Evolutionary conservation across 2,888 invertebrate species (phyloP).

Genomic region (Tipula helvola): DNA sequence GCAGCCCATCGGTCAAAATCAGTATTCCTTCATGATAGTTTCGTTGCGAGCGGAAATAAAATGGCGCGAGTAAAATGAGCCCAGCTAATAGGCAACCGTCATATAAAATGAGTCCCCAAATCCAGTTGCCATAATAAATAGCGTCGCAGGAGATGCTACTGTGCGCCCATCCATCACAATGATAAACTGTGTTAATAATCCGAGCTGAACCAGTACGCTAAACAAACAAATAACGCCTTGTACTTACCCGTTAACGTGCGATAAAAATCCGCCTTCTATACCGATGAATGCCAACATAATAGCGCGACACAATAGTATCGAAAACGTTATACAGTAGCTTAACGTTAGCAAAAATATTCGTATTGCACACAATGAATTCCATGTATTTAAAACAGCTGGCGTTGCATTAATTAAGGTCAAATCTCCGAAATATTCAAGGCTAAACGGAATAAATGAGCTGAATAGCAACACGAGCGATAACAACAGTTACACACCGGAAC

Average conservation of each 20-base stretch:
- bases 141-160: slow-evolving; percentile 38
- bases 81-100: slow-evolving; percentile 46
- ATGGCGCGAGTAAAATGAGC: slow-evolving; percentile 44
- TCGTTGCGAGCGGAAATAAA: slow-evolving; percentile 48
- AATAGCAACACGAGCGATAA: slow-evolving; percentile 38
- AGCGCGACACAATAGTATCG: slow-evolving; percentile 48
- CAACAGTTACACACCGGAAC: slow-evolving; percentile 37
- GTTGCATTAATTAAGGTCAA: slow-evolving; percentile 31
- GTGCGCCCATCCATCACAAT: slow-evolving; percentile 36
- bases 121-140: slow-evolving; percentile 37
- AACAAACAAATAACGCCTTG: slow-evolving; percentile 51
- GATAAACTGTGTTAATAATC: slow-evolving; percentile 38
- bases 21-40: slow-evolving; percentile 55
- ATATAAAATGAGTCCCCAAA: slow-evolving; percentile 44
- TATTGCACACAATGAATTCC: slow-evolving; percentile 40
- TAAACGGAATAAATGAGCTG: slow-evolving; percentile 39
- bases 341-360: slow-evolving; percentile 46
- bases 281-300: slow-evolving; percentile 53
- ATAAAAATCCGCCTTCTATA: slow-evolving; percentile 51
- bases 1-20: slow-evolving; percentile 40
- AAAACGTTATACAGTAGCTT: slow-evolving; percentile 49
- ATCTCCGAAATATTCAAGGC: slow-evolving; percentile 36
- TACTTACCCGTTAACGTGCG: slow-evolving; percentile 56
- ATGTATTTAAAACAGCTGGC: slow-evolving; percentile 17
- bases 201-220: slow-evolving; percentile 47